Base-by-base conservation (phyloP, 2,113 vertebrate genomes). In the Lichenostomus cassidix region DNA sequence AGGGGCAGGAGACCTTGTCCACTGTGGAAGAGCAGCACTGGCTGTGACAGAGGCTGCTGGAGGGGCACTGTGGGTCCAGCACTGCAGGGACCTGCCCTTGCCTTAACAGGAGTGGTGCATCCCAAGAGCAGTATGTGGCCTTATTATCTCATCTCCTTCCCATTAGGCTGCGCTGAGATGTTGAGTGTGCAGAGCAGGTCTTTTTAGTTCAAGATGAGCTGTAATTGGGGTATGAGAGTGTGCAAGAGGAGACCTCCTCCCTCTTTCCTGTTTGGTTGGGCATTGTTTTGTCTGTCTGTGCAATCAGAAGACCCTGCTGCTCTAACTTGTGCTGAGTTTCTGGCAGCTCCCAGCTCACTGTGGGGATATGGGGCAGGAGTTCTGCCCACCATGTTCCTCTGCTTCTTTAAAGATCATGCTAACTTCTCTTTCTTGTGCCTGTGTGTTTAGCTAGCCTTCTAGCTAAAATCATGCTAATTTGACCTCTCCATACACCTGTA, bases 401-500 rank as follows among this genome's bases (percentile, higher is more conserved):
- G 33, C 67, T 76, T 53, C 70, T 69, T 89, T 37, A 47, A 68
- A 83, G 89, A 71, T 76, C 13, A 5, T 37, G 29, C 41, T 60
- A 78, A 44, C 3, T 50, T 33, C 49, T 90, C 35, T 80, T 90
- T 62, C 49, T 86, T 83, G 60, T 88, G 46, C 73, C 19, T 74
- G 53, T 75, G 56, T 5, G 0, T 67, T 83, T 49, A 67, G 58
- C 53, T 52, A 25, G 46, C 11, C 28, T 77, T 86, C 81, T 81
- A 68, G 79, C 28, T n/a, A n/a, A n/a, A 46, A 68, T 65, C 31
- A 4, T 83, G 73, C 68, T 87, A 84, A 71, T 46, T n/a, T 89
- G 83, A 84, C 83, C 93, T 96, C 76, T 71, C 52, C 0, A 0
- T 90, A 92, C 49, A 88, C 73, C 83, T 84, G 44, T 49, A 79